A percentile compares a stretch with the other conserved stretches of the same genome.
phyloP scores from a whole-genome alignment of 1,140 invertebrate genomes.

The Macrotrachela quadricornifera region DNA sequence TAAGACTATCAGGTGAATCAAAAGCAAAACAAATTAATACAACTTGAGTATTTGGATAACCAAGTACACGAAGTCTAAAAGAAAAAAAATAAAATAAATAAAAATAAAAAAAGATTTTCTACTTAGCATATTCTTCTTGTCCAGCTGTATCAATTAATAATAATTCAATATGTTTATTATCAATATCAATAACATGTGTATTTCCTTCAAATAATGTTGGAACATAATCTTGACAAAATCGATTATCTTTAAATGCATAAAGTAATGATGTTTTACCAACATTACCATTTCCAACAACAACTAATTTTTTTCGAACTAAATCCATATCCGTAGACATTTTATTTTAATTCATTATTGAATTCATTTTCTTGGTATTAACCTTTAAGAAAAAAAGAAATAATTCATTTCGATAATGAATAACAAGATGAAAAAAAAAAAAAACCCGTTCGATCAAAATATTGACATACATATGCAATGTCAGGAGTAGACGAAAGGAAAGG shows the following conservation, averaged over 20 bases:
- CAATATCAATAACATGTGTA: constrained; percentile 89
- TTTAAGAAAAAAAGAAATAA: too few relatives aligned
- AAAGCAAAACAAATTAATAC: constrained; percentile 94
- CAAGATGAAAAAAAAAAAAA: too few relatives aligned
- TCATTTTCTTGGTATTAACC: too few relatives aligned
- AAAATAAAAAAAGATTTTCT: too few relatives aligned
- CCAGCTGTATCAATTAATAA: constrained; percentile 89
- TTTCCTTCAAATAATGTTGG: constrained; percentile 97
- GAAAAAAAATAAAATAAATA: too few relatives aligned
- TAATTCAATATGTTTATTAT: constrained; percentile 72
- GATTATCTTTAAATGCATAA: constrained; percentile 92
- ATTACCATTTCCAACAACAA: constrained; percentile 95
- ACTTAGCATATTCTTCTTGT: constrained; percentile 79
- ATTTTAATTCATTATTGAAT: too few relatives aligned
- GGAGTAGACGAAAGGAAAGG: too few relatives aligned
- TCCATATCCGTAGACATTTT: too few relatives aligned
- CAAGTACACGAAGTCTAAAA: constrained; percentile 49
- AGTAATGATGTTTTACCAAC: constrained; percentile 93
- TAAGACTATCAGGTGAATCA: constrained; percentile 80
- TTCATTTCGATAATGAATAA: too few relatives aligned
- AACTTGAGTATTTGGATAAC: constrained; percentile 89
- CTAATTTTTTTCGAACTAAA: constrained; percentile 65
- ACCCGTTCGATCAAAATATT: too few relatives aligned
- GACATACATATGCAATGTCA: too few relatives aligned
- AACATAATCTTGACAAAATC: constrained; percentile 93